phyloP scores from a whole-genome alignment of 2,797 vertebrate species.

The Borostomias antarcticus region DNA sequence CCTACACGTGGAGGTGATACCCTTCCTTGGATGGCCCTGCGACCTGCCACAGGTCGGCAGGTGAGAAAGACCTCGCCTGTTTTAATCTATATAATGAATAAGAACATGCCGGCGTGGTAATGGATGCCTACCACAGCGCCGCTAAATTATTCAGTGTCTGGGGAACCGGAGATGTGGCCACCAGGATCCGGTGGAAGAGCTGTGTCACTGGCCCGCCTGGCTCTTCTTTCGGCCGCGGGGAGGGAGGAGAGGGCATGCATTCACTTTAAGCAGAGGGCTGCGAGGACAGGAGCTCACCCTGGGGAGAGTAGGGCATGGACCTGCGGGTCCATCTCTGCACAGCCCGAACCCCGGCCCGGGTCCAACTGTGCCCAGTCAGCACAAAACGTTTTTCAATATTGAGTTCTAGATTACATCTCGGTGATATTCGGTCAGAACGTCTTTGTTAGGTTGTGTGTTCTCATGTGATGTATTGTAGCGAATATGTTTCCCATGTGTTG shows the following conservation, averaged over 20 bases:
- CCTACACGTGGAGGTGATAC: not conserved
- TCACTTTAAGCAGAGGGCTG: constrained; percentile 45
- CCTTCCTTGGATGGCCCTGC: not conserved
- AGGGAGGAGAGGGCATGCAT: constrained; percentile 36
- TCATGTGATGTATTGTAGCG: too few relatives aligned
- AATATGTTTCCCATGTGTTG: too few relatives aligned
- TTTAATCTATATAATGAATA: constrained; percentile 97
- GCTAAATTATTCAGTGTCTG: constrained; percentile 95
- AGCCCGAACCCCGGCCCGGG: too few relatives aligned
- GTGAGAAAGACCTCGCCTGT: constrained; percentile 61
- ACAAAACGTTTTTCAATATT: too few relatives aligned
- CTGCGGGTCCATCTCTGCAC: too few relatives aligned
- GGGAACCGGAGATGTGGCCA: constrained; percentile 87
- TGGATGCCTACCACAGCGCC: constrained; percentile 88
- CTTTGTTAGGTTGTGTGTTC: too few relatives aligned
- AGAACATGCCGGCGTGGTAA: constrained; percentile 89
- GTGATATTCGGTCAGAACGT: too few relatives aligned
- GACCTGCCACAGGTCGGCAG: constrained; percentile 73
- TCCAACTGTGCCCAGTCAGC: too few relatives aligned
- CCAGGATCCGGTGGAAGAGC: constrained; percentile 84
- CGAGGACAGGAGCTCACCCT: constrained; percentile 28
- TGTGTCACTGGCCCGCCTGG: constrained; percentile 64
- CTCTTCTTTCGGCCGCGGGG: constrained; percentile 64
- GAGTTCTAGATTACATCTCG: too few relatives aligned
- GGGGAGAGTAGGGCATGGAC: not conserved